Base-by-base conservation (phyloP, 2,888 invertebrate species). In the Mystacides longicornis region DNA sequence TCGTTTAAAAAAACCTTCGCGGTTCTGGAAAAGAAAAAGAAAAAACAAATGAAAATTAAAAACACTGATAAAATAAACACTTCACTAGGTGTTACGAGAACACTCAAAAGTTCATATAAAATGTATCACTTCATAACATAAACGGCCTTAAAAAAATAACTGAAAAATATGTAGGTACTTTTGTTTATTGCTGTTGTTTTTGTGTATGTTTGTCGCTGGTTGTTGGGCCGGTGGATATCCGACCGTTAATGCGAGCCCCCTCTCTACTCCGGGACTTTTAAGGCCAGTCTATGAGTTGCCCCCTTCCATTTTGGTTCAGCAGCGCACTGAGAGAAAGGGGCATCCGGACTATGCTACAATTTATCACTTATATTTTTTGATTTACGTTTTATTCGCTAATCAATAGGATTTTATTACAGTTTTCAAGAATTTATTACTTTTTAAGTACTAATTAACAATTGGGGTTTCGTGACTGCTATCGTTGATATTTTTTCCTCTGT, bases 311-410 rank as follows among this genome's bases (percentile, higher is more conserved):
- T 5, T 18, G 9, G 45, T 45, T n/a, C n/a, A n/a, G n/a, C n/a
- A n/a, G n/a, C n/a, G n/a, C 43, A 9, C 2, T 14, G 43, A 50
- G 54, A 54, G 54, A 54, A 54, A 54, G 54, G 54, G 54, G 54
- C 49, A 43, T 42, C 37, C 48, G 49, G 37, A 3, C 14, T 37
- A n/a, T n/a, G n/a, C n/a, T n/a, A n/a, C n/a, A n/a, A n/a, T n/a
- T n/a, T n/a, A n/a, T 3, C 16, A 37, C 7, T 37, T 3, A 7
- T 37, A 37, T 37, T 37, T n/a, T 37, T 14, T n/a, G 14, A 14
- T 11, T 27, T 11, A 27, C 37, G 14, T 37, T 37, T 14, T 7
- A 14, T 37, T n/a, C 27, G 27, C 11, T 27, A n/a, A n/a, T n/a
- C n/a, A n/a, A n/a, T n/a, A n/a, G n/a, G n/a, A n/a, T n/a, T n/a